Percentiles rank a stretch among this genome's conserved stretches.
phyloP scores from a whole-genome alignment of 2,797 vertebrate genomes.

The Microctenopoma steveboyesi region DNA sequence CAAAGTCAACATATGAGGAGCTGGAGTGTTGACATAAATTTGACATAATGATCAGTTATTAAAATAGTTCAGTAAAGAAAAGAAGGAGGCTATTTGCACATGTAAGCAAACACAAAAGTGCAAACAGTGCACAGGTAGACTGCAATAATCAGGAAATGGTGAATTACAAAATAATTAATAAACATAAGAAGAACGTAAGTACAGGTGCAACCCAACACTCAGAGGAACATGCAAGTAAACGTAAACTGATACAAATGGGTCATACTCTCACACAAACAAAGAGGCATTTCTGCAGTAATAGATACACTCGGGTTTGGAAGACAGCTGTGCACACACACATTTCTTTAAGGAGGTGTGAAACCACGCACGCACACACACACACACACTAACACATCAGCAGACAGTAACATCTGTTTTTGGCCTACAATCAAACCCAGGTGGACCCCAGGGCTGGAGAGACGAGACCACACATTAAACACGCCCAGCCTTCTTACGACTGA shows the following conservation, averaged over 20 bases:
- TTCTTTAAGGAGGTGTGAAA: slow-evolving; percentile 23
- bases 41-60: neutral
- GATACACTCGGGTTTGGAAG: slow-evolving; percentile 66
- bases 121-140: neutral
- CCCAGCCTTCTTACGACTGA: slow-evolving; percentile 30
- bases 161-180: neutral
- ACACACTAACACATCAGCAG: slow-evolving; percentile 4
- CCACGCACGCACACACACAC: slow-evolving; percentile 28
- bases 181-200: neutral
- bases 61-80: neutral
- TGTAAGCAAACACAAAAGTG: neutral
- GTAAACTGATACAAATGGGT: slow-evolving; percentile 51
- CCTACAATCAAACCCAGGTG: slow-evolving; percentile 65
- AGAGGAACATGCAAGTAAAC: slow-evolving; percentile 34
- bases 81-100: neutral
- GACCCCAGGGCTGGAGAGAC: slow-evolving; percentile 56
- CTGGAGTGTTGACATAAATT: neutral
- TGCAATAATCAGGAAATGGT: neutral
- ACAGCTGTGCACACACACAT: slow-evolving; percentile 51
- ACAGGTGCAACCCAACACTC: slow-evolving; percentile 3
- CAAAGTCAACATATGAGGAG: neutral
- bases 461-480: slow-evolving; percentile 67
- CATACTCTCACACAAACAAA: slow-evolving; percentile 43
- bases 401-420: slow-evolving; percentile 73
- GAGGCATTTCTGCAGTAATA: slow-evolving; percentile 56